These are phyloP conservation scores for Portevinia maculata DNA, from an alignment of 2,888 invertebrate genomes.

Conservation along the genomic window DNA sequence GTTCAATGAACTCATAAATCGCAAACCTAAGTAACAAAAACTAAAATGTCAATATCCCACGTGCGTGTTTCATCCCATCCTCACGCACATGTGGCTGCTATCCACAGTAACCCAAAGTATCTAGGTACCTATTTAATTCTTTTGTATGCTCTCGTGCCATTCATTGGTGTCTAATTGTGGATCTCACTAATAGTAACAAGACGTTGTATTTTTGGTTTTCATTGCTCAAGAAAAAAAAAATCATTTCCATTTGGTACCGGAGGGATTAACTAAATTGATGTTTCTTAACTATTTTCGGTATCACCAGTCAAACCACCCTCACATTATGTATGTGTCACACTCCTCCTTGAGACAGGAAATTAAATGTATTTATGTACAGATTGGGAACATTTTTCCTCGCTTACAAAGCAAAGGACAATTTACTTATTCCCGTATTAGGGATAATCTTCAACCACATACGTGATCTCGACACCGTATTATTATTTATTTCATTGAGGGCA, in stretches of 20 bases:
- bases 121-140: conserved; percentile 7
- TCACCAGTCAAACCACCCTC: conserved; percentile 23
- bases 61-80: conserved; percentile 34
- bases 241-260: conserved; percentile 39
- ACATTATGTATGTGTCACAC: conserved; percentile 23
- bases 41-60: conserved; percentile 36
- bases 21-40: conserved; percentile 37
- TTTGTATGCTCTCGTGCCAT: conserved; percentile 40
- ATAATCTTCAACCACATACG: conserved; percentile 68
- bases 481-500: conserved; percentile 59
- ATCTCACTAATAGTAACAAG: conserved; percentile 58
- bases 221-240: conserved; percentile 12
- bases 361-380: conserved; percentile 69
- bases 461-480: conserved; percentile 66
- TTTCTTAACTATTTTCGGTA: conserved; percentile 54
- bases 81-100: conserved; percentile 46
- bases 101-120: conserved; percentile 24
- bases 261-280: conserved; percentile 63
- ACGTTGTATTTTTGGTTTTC: conserved; percentile 48
- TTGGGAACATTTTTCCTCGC: conserved; percentile 45
- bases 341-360: conserved; percentile 49
- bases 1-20: conserved; percentile 45
- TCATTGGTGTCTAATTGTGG: conserved; percentile 59
- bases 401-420: conserved; percentile 42
- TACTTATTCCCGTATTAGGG: conserved; percentile 68